A percentile compares a stretch with the other conserved stretches of the same genome.
Evolutionary conservation across 2,797 vertebrate genomes (phyloP).

Genomic region (Acestrorhynchus altus): DNA sequence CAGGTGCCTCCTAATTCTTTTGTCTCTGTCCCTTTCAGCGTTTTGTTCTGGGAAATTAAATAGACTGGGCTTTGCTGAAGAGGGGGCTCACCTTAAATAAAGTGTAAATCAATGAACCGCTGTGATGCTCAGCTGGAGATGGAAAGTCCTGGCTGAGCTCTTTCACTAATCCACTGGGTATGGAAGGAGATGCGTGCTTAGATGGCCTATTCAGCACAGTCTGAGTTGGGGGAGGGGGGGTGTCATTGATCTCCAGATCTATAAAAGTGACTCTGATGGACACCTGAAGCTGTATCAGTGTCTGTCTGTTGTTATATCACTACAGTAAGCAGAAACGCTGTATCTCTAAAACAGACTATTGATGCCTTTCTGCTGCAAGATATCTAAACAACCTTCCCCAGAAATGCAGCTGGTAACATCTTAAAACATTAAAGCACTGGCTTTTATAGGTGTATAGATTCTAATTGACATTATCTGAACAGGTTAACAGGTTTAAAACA

Average conservation of each 20-base stretch:
- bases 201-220: conserved; percentile 11
- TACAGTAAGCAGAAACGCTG: neutral
- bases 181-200: neutral
- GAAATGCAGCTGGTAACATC: too few species aligned
- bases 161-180: conserved; percentile 1
- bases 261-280: conserved; percentile 4
- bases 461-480: too few species aligned
- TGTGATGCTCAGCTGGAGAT: conserved; percentile 62
- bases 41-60: conserved; percentile 73
- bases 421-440: too few species aligned
- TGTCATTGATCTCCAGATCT: neutral
- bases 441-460: too few species aligned
- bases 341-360: neutral
- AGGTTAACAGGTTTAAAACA: too few species aligned
- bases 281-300: neutral
- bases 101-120: conserved; percentile 72
- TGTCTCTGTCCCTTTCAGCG: conserved; percentile 60
- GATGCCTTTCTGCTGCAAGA: too few species aligned
- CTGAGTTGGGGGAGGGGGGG: neutral
- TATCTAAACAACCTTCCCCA: too few species aligned
- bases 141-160: conserved; percentile 41
- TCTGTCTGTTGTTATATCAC: neutral
- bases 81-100: conserved; percentile 67
- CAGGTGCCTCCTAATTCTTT: conserved; percentile 65
- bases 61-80: conserved; percentile 38